Conservation (phyloP, 1,140 invertebrate genomes). For the Calliopsis andreniformis region DNA sequence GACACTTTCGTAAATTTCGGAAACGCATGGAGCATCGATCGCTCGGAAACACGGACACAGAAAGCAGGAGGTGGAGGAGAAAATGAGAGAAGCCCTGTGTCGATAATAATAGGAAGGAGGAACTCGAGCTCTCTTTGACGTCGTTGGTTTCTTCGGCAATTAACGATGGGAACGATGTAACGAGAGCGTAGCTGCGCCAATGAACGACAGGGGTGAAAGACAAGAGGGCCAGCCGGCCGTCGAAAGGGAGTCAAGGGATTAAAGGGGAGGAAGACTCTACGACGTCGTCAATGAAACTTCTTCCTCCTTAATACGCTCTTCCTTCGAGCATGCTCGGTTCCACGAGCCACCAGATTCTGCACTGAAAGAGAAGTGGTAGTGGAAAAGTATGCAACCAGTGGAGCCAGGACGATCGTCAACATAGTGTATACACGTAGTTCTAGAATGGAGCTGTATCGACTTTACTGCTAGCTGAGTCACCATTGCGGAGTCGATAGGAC, state of each 20-base stretch:
- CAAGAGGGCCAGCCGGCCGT: neutral
- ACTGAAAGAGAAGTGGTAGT: too few species aligned
- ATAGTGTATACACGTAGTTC: too few species aligned
- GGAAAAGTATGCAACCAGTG: too few species aligned
- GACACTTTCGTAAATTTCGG: neutral
- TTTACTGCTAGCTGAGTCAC: too few species aligned
- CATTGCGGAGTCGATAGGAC: too few species aligned
- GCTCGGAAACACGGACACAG: too few species aligned
- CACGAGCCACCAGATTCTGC: too few species aligned
- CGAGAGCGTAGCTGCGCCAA: conserved; percentile 2
- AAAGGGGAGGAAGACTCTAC: neutral
- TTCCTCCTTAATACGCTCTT: neutral
- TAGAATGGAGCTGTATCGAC: too few species aligned
- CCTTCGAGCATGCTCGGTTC: too few species aligned
- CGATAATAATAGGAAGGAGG: conserved; percentile 15
- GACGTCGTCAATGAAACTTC: neutral
- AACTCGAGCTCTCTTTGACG: conserved; percentile 15
- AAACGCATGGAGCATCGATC: neutral
- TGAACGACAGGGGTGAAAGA: conserved; percentile 6
- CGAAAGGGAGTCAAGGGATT: neutral
- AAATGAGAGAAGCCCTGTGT: neutral
- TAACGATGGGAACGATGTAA: conserved; percentile 14
- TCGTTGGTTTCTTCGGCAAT: conserved; percentile 21
- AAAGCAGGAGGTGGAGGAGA: neutral
- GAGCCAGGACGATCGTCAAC: too few species aligned